Evolutionary conservation across 35 echinoderm and acorn worm species (phyloP).

Genomic region (Eucidaris tribuloides): DNA sequence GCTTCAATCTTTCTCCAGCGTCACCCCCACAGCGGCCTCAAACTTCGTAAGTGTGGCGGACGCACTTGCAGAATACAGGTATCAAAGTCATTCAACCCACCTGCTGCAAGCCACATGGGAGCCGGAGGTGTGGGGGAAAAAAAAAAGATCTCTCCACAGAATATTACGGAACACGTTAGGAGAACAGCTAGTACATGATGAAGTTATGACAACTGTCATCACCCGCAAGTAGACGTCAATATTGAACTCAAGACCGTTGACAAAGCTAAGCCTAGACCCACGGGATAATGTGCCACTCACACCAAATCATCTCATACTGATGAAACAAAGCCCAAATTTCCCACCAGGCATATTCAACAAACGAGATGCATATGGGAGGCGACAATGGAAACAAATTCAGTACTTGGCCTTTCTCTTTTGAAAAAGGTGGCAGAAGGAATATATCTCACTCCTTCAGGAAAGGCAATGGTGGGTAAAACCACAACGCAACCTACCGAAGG

Average conservation of each 20-base stretch:
- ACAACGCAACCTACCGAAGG: background rate
- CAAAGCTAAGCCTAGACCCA: background rate
- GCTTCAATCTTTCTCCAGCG: too few relatives aligned
- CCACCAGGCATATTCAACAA: background rate
- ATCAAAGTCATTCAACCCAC: constrained; percentile 3
- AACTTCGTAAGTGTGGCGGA: too few relatives aligned
- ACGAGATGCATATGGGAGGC: background rate
- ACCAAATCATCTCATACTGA: background rate
- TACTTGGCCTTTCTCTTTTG: background rate
- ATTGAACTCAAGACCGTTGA: constrained; percentile 7
- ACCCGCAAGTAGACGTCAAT: background rate
- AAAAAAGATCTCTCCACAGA: too few relatives aligned
- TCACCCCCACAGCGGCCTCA: too few relatives aligned
- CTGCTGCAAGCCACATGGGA: background rate
- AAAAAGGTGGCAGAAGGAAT: background rate
- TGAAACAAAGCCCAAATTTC: background rate
- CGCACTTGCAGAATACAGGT: background rate
- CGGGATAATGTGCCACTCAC: background rate
- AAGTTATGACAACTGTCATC: background rate
- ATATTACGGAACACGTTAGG: background rate
- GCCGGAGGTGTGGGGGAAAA: too few relatives aligned
- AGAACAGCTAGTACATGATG: background rate
- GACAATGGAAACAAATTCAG: background rate
- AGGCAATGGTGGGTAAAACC: background rate
- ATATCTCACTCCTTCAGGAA: background rate